These are phyloP conservation scores for Noctua janthe DNA, from an alignment of 2,888 invertebrate genomes.

Conservation along the genomic window DNA sequence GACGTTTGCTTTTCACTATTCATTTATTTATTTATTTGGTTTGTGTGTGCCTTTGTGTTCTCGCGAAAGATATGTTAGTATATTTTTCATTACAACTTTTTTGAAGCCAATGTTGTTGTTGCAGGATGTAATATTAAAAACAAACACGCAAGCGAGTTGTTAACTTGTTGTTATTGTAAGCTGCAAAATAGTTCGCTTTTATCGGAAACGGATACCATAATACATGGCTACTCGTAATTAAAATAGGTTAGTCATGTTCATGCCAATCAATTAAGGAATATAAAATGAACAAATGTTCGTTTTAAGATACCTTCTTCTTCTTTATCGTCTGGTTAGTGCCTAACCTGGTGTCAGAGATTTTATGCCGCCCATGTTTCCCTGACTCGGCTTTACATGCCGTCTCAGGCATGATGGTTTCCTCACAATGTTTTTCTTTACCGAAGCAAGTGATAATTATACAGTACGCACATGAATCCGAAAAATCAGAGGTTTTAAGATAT, in stretches of 20 bases:
- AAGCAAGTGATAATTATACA: too few species aligned
- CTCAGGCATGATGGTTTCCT: too few species aligned
- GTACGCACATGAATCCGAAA: too few species aligned
- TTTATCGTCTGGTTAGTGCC: too few species aligned
- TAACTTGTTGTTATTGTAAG: not conserved
- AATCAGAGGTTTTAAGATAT: too few species aligned
- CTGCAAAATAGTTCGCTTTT: not conserved
- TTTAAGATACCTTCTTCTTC: not conserved
- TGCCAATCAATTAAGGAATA: not conserved
- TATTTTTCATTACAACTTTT: not conserved
- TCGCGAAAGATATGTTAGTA: slow-evolving; percentile 23
- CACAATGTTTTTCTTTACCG: too few species aligned
- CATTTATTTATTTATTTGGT: slow-evolving; percentile 58
- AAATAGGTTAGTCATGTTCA: not conserved
- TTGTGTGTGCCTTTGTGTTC: slow-evolving; percentile 45
- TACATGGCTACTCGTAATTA: not conserved
- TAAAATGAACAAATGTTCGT: not conserved
- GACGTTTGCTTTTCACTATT: slow-evolving; percentile 48
- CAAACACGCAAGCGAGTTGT: not conserved
- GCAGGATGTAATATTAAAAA: not conserved
- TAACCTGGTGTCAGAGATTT: too few species aligned
- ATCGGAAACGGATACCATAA: not conserved
- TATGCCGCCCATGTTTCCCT: too few species aligned
- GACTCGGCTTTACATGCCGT: too few species aligned
- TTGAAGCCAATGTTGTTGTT: not conserved